These are phyloP conservation scores for Idaea dimidiata DNA, from an alignment of 2,888 invertebrate species.

Conservation along the genomic window DNA sequence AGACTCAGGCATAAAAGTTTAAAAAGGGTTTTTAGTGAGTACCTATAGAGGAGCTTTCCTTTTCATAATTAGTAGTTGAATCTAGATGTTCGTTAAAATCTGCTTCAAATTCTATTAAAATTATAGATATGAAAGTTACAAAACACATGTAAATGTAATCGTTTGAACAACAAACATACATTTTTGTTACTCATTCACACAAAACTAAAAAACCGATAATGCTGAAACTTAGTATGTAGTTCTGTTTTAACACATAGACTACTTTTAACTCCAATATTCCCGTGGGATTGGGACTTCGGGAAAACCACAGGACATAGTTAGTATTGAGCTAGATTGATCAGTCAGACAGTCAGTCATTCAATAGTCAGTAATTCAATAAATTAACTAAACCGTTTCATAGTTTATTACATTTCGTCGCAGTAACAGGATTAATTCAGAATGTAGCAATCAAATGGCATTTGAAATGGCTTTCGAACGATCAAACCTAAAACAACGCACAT, in stretches of 20 bases:
- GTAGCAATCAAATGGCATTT: slow-evolving; percentile 57
- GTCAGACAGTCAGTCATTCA: too few relatives aligned
- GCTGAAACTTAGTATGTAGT: neutral
- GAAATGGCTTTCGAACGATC: slow-evolving; percentile 57
- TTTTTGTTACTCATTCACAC: too few relatives aligned
- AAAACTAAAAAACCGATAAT: too few relatives aligned
- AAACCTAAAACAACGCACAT: slow-evolving; percentile 20
- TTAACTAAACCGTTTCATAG: neutral
- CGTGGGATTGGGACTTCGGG: neutral
- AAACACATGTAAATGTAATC: too few relatives aligned
- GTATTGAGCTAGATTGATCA: too few relatives aligned
- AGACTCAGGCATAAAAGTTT: slow-evolving; percentile 17
- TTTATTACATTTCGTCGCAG: slow-evolving; percentile 11
- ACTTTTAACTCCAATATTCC: neutral
- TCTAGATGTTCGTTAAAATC: too few relatives aligned
- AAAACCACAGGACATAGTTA: neutral
- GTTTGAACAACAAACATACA: too few relatives aligned
- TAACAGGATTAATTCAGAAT: slow-evolving; percentile 45
- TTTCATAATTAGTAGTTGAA: too few relatives aligned
- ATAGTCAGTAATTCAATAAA: neutral
- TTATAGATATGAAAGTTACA: too few relatives aligned
- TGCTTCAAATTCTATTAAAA: too few relatives aligned
- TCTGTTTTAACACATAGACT: neutral
- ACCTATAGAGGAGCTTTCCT: too few relatives aligned
- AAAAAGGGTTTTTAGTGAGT: slow-evolving; percentile 43